Base-by-base conservation (phyloP, 2,113 vertebrate species). In the Lagopus leucura region DNA sequence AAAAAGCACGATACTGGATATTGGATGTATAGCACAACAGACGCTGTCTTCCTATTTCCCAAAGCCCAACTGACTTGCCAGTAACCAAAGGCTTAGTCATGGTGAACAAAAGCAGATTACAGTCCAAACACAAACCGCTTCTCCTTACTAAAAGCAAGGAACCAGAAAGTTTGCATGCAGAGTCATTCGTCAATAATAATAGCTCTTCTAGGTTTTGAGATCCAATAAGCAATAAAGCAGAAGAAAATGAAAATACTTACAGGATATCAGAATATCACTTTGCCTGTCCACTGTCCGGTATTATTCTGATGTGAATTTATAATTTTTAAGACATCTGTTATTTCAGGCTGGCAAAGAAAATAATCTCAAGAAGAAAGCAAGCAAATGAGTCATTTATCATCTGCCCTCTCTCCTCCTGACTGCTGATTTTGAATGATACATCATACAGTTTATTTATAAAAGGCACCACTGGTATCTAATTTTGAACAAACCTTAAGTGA, bases 341-440 rank as follows among this genome's bases (percentile, higher is more conserved):
- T 63, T 18, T 65, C 73, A 86, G 80, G 64, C 40, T 94, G 82
- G 72, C 72, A 91, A 85, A 79, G 74, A 82, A 92, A 82, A 71
- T 47, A 84, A 89, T 66, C 65, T 86, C 80, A 83, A 92, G 60
- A 66, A 89, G 84, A 57, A 88, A 67, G 90, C 38, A 90, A 86
- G 65, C 25, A 94, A 89, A 96, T 93, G 71, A 93, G 92, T 93
- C 87, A 93, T 86, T 93, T 85, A 72, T 92, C 81, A 91, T 88
- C 91, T 93, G 78, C 82, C 81, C 92, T 94, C 71, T 66, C 67
- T 82, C 74, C 70, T 86, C 36, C 80, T 90, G 74, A 85, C 77
- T 82, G 50, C 38, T 65, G 43, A 93, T 86, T 93, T 90, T 57
- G 78, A 78, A 71, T 38, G 7, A 82, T 36, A 91, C 6, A 76